Evolutionary conservation across 2,797 vertebrate species (phyloP).

Genomic region (Diceros bicornis): DNA sequence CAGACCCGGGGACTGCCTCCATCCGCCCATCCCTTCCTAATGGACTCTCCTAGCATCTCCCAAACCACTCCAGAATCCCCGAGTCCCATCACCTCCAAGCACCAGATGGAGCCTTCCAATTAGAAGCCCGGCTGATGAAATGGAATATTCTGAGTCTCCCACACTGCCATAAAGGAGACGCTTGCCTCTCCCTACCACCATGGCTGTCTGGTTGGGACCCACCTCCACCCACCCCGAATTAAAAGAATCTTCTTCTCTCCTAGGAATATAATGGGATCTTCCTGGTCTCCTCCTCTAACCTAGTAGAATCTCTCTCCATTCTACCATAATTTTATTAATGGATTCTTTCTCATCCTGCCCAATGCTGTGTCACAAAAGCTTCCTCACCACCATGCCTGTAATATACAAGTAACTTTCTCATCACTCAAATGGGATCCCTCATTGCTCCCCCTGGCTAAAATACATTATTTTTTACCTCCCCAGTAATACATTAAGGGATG

Average conservation of each 20-base stretch:
- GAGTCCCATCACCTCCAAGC: neutral
- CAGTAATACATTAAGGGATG: neutral
- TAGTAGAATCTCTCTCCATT: neutral
- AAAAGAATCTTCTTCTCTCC: neutral
- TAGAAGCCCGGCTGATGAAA: neutral
- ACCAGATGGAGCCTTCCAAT: neutral
- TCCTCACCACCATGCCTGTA: too few species aligned
- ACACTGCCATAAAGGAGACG: fast-evolving
- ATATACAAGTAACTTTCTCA: neutral
- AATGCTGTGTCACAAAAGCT: neutral
- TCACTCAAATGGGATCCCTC: neutral
- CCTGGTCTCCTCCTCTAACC: neutral
- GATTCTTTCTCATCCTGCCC: neutral
- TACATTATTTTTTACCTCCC: neutral
- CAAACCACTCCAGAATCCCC: neutral
- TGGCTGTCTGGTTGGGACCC: neutral
- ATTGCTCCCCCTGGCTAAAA: neutral
- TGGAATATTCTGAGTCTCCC: neutral
- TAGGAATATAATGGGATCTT: neutral
- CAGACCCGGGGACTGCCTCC: neutral
- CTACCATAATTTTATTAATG: neutral
- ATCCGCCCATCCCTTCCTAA: neutral
- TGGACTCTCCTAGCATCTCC: neutral
- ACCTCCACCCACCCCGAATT: neutral
- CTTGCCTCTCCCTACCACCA: neutral